Base-by-base conservation (phyloP, 2,797 vertebrate species). In the Tokudaia muenninki region DNA sequence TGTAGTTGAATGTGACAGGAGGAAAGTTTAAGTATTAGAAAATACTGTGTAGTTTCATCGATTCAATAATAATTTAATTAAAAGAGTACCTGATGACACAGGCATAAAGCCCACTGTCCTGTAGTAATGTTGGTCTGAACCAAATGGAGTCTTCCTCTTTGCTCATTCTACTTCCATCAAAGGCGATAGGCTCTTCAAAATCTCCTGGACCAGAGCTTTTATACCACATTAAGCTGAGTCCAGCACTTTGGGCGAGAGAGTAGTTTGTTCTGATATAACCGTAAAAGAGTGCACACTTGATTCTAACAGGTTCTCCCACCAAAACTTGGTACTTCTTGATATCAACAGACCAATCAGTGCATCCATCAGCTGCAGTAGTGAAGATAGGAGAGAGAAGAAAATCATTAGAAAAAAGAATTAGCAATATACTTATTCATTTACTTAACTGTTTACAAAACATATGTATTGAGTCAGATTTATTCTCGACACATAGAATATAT, bases 181-280 rank as follows among this genome's bases (percentile, higher is more conserved):
- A 99, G 90, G 99, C 99, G 98, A 99, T 99, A 94, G 99, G 99
- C 97, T 99, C 99, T 98, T 99, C 99, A 97, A 99, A 99, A 96
- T 98, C 99, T 96, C 99, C 99, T 0, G 99, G 99, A 94, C 99
- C 99, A 34, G 99, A 99, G 96, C 99, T 99, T 98, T 99, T 99
- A 98, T 99, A 99, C 99, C 99, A 99, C 99, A 99, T 99, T 92
- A 99, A 99, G 98, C 99, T 99, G 96, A 99, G 99, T 98, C 99
- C 99, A 81, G 99, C 99, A 94, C 99, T 99, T 99, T 99, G 99
- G 29, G 99, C 99, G 50, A 99, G 99, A 89, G 99, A 99, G 98
- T 99, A 99, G 99, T 99, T 99, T 97, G 99, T 99, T 98, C 99
- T 99, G 98, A 99, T 99, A 98, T 99, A 99, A 98, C 99, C 99